A percentile compares a stretch with the other conserved stretches of the same genome.
Evolutionary conservation across 2,888 invertebrate genomes (phyloP).

Genomic region (Galeopsomyia nigrocyanea): DNA sequence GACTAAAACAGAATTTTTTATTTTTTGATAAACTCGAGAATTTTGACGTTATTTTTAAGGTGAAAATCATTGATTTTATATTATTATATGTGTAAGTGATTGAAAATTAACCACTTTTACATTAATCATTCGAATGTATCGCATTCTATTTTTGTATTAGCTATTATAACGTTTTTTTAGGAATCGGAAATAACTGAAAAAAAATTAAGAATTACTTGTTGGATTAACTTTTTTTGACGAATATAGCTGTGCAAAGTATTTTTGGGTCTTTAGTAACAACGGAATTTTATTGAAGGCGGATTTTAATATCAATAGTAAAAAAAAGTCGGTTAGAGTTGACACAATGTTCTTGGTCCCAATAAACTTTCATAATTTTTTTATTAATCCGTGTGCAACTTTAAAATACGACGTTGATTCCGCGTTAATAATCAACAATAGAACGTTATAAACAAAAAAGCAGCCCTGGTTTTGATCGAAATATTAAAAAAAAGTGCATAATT

Average conservation of each 20-base stretch:
- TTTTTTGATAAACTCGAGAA: conserved; percentile 4
- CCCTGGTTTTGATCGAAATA: conserved; percentile 40
- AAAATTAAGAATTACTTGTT: conserved; percentile 4
- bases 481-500: conserved; percentile 36
- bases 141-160: conserved; percentile 10
- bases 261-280: conserved; percentile 17
- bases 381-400: conserved; percentile 9
- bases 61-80: conserved; percentile 16
- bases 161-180: no score
- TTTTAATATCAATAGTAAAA: no score
- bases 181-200: background rate
- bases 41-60: conserved; percentile 8
- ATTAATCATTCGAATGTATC: conserved; percentile 1
- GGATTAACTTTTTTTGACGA: conserved; percentile 14
- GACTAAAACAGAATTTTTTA: conserved; percentile 13
- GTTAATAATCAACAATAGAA: conserved; percentile 7
- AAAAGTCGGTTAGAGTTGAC: background rate
- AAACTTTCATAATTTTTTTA: conserved; percentile 46
- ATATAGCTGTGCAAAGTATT: background rate
- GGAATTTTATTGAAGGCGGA: no score
- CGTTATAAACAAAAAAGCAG: conserved; percentile 28
- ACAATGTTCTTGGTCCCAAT: conserved; percentile 11
- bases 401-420: conserved; percentile 1
- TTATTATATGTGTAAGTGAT: conserved; percentile 18
- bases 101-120: no score